phyloP scores from a whole-genome alignment of 2,888 invertebrate genomes.

The Platerodrilus igneus region DNA sequence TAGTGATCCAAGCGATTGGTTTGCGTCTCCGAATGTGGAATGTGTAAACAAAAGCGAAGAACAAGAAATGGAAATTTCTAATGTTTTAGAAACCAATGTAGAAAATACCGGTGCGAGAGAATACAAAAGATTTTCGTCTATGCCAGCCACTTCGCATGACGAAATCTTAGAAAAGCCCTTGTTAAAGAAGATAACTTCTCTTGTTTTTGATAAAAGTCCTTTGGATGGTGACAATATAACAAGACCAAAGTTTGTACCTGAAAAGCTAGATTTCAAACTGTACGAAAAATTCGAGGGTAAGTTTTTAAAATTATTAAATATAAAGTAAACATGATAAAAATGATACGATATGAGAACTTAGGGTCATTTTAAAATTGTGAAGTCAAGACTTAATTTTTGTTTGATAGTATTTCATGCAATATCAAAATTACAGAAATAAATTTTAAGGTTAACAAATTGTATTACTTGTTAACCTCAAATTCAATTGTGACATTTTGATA shows the following conservation, averaged over 20 bases:
- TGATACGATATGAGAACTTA: too few relatives aligned
- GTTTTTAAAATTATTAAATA: too few relatives aligned
- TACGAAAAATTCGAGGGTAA: slow-evolving; percentile 92
- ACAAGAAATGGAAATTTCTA: too few relatives aligned
- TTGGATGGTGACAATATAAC: slow-evolving; percentile 61
- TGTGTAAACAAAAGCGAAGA: slow-evolving; percentile 14
- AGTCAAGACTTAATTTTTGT: too few relatives aligned
- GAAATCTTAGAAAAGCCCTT: slow-evolving; percentile 62
- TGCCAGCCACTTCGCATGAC: slow-evolving; percentile 41
- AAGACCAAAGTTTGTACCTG: slow-evolving; percentile 74
- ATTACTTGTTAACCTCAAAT: too few relatives aligned
- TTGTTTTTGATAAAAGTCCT: slow-evolving; percentile 69
- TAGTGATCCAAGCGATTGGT: slow-evolving; percentile 37
- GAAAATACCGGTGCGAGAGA: slow-evolving; percentile 21
- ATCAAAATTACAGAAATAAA: too few relatives aligned
- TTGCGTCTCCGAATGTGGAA: slow-evolving; percentile 18
- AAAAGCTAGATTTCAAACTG: slow-evolving; percentile 79
- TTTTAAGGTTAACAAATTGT: too few relatives aligned
- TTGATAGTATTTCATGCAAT: too few relatives aligned
- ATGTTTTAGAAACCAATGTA: slow-evolving; percentile 9
- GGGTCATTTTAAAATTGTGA: too few relatives aligned
- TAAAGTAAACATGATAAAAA: too few relatives aligned
- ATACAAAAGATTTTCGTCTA: slow-evolving; percentile 44
- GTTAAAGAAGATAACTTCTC: slow-evolving; percentile 77
- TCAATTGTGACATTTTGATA: too few relatives aligned